Percentiles rank a stretch among this genome's conserved stretches.
phyloP scores from a whole-genome alignment of 2,797 vertebrate genomes.

The Danio jaintianensis region DNA sequence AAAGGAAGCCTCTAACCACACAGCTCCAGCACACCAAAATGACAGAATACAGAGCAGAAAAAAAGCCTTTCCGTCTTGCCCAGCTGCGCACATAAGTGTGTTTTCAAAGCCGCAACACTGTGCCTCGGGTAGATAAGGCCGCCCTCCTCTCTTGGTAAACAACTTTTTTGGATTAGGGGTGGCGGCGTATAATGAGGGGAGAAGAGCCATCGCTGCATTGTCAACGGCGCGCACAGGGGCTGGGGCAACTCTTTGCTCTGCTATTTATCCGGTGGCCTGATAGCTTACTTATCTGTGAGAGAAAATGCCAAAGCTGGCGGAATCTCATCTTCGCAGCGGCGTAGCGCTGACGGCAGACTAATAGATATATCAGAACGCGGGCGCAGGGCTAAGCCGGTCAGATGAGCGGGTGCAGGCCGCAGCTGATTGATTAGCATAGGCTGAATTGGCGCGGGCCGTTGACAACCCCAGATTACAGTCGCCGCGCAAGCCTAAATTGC shows the following conservation, averaged over 20 bases:
- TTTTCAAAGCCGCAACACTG: slow-evolving; percentile 54
- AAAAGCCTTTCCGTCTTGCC: slow-evolving; percentile 42
- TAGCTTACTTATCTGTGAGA: slow-evolving; percentile 94
- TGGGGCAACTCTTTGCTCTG: slow-evolving; percentile 93
- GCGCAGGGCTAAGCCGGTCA: slow-evolving; percentile 93
- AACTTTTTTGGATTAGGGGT: slow-evolving; percentile 83
- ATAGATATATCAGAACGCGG: slow-evolving; percentile 98
- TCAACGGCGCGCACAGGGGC: slow-evolving; percentile 85
- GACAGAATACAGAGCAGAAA: slow-evolving; percentile 37
- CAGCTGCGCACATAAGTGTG: slow-evolving; percentile 53
- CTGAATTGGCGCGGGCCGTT: slow-evolving; percentile 85
- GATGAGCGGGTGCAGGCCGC: slow-evolving; percentile 90
- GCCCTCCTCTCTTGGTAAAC: slow-evolving; percentile 78
- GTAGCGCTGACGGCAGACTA: slow-evolving; percentile 88
- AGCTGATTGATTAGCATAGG: slow-evolving; percentile 98
- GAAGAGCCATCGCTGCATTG: slow-evolving; percentile 86
- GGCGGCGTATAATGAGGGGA: slow-evolving; percentile 81
- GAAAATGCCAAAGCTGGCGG: slow-evolving; percentile 88
- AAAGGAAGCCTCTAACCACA: slow-evolving; percentile 44
- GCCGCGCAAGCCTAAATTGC: slow-evolving; percentile 88
- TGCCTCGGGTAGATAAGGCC: slow-evolving; percentile 73
- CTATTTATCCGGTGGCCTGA: slow-evolving; percentile 95
- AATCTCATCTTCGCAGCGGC: slow-evolving; percentile 89
- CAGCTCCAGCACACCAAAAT: slow-evolving; percentile 37
- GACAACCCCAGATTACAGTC: slow-evolving; percentile 97